Conservation (phyloP, 1,140 invertebrate genomes). For the Arctopsyche grandis region DNA sequence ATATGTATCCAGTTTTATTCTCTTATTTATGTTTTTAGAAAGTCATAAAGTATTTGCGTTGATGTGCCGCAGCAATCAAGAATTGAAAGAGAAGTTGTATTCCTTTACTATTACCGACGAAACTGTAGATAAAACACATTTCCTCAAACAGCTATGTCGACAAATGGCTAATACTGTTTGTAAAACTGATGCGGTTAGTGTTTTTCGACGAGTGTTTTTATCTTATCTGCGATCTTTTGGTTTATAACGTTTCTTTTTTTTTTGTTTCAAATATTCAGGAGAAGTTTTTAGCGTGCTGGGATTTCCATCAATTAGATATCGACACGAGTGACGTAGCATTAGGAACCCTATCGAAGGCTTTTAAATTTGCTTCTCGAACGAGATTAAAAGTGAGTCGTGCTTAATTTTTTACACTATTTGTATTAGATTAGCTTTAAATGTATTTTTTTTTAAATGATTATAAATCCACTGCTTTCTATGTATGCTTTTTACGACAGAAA, state of each 20-base stretch:
- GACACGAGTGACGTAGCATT: constrained; percentile 85
- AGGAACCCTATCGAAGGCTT: constrained; percentile 86
- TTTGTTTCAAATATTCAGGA: constrained; percentile 68
- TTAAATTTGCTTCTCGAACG: constrained; percentile 85
- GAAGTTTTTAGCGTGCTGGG: constrained; percentile 78
- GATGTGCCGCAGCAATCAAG: constrained; percentile 82
- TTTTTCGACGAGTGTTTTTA: neutral
- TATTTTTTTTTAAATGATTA: too few relatives aligned
- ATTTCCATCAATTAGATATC: constrained; percentile 84
- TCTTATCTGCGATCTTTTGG: neutral
- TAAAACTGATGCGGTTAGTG: constrained; percentile 81
- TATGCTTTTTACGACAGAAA: too few relatives aligned
- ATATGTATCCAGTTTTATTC: constrained; percentile 90
- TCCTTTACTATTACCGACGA: constrained; percentile 87
- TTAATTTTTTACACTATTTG: too few relatives aligned
- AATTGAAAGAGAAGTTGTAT: constrained; percentile 88
- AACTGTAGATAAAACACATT: constrained; percentile 80
- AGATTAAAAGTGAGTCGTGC: constrained; percentile 74
- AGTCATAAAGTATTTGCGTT: constrained; percentile 90
- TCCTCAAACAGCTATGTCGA: constrained; percentile 83
- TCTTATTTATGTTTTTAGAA: constrained; percentile 64
- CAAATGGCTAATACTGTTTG: constrained; percentile 90
- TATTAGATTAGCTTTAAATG: too few relatives aligned
- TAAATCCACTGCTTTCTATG: too few relatives aligned
- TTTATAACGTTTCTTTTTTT: constrained; percentile 11